Evolutionary conservation across 2,888 invertebrate species (phyloP).

Genomic region (Platycheirus rosarum): DNA sequence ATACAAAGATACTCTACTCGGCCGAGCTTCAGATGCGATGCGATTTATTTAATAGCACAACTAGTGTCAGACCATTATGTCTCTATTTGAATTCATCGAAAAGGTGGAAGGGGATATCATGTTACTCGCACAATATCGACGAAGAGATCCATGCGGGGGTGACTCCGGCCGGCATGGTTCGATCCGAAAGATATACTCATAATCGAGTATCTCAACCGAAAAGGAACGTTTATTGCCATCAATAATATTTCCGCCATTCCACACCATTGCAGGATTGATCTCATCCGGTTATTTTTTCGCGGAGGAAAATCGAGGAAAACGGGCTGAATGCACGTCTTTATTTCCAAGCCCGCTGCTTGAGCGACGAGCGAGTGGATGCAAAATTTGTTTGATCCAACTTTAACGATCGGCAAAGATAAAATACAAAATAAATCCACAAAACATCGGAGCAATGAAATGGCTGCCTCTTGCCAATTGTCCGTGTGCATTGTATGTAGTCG

Average conservation of each 20-base stretch:
- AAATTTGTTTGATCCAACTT: conserved; percentile 74
- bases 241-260: conserved; percentile 74
- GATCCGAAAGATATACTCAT: conserved; percentile 18
- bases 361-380: conserved; percentile 59
- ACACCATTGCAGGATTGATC: conserved; percentile 50
- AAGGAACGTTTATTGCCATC: conserved; percentile 62
- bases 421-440: conserved; percentile 57
- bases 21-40: conserved; percentile 69
- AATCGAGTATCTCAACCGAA: conserved; percentile 54
- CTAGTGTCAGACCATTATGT: conserved; percentile 74
- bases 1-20: conserved; percentile 64
- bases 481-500: conserved; percentile 65
- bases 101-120: not conserved
- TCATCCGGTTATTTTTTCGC: conserved; percentile 4
- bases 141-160: conserved; percentile 60
- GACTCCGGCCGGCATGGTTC: conserved; percentile 5
- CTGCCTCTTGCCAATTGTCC: conserved; percentile 70
- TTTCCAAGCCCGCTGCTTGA: conserved; percentile 49
- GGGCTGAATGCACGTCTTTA: conserved; percentile 57
- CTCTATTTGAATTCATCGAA: conserved; percentile 59
- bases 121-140: conserved; percentile 43
- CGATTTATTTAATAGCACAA: conserved; percentile 74
- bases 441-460: conserved; percentile 45
- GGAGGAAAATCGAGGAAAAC: not conserved
- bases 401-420: conserved; percentile 74